Conservation (phyloP, 1,140 invertebrate genomes). For the Lasaia peninsularis region DNA sequence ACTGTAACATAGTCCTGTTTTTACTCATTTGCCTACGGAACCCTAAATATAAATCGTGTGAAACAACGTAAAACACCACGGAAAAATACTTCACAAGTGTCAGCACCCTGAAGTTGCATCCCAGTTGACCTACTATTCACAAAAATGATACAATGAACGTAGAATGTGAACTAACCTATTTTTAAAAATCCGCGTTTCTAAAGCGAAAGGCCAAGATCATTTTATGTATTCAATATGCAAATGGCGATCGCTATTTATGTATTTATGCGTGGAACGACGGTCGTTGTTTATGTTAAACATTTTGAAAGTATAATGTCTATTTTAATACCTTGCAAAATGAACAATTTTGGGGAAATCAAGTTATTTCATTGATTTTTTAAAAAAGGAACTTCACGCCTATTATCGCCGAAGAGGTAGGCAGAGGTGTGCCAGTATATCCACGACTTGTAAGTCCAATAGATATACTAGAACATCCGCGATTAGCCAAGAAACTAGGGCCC, state of each 20-base stretch:
- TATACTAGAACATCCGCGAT: too few species aligned
- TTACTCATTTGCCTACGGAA: too few species aligned
- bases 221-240: slow-evolving; percentile 19
- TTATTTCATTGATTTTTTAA: not conserved
- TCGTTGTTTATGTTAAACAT: slow-evolving; percentile 13
- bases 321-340: slow-evolving; percentile 6
- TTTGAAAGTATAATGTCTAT: slow-evolving; percentile 11
- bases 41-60: too few species aligned
- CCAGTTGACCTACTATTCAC: not conserved
- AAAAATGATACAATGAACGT: slow-evolving; percentile 1
- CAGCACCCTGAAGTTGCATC: not conserved
- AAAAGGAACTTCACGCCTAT: too few species aligned
- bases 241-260: slow-evolving; percentile 14
- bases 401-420: too few species aligned
- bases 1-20: too few species aligned
- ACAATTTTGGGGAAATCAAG: not conserved
- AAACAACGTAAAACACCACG: too few species aligned
- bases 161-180: not conserved
- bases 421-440: too few species aligned
- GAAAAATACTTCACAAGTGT: too few species aligned
- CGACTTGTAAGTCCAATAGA: too few species aligned
- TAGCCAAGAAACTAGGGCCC: too few species aligned
- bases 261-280: slow-evolving; percentile 16
- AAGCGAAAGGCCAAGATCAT: slow-evolving; percentile 12
- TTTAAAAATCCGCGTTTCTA: not conserved